phyloP scores from a whole-genome alignment of 2,888 invertebrate genomes.

The Dione vanillae region DNA sequence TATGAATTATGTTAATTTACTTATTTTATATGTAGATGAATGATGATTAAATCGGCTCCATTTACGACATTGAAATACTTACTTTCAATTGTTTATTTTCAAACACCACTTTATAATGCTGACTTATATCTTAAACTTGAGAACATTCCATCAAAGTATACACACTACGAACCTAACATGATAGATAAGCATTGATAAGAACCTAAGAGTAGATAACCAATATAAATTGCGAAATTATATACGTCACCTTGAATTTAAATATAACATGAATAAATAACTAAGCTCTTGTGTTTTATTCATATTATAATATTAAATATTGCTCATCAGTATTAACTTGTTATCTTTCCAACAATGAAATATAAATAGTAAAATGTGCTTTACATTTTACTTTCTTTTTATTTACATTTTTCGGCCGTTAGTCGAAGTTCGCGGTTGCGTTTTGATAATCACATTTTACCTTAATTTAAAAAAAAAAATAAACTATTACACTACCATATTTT shows the following conservation, averaged over 20 bases:
- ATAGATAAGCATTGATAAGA: slow-evolving; percentile 49
- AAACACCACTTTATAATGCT: slow-evolving; percentile 34
- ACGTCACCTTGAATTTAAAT: slow-evolving; percentile 31
- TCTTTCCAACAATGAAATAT: not conserved
- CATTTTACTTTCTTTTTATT: too few species aligned
- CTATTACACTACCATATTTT: too few species aligned
- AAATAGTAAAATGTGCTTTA: not conserved
- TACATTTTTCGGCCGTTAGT: too few species aligned
- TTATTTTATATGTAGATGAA: slow-evolving; percentile 2
- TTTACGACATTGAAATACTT: slow-evolving; percentile 47
- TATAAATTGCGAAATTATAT: slow-evolving; percentile 37
- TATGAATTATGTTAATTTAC: not conserved
- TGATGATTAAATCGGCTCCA: slow-evolving; percentile 15
- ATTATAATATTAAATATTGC: not conserved
- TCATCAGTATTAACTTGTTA: not conserved
- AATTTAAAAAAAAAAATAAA: too few species aligned
- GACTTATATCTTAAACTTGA: slow-evolving; percentile 39
- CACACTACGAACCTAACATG: slow-evolving; percentile 38
- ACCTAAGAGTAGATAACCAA: slow-evolving; percentile 45
- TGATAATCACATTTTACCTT: too few species aligned
- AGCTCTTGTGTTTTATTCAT: slow-evolving; percentile 8
- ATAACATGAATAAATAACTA: not conserved
- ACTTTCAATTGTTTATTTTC: slow-evolving; percentile 41
- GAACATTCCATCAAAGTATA: slow-evolving; percentile 41
- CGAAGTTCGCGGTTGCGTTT: too few species aligned